Percentiles rank a stretch among this genome's conserved stretches.
Conservation (phyloP, 2,888 invertebrate species). For the Teinopalpus imperialis region DNA sequence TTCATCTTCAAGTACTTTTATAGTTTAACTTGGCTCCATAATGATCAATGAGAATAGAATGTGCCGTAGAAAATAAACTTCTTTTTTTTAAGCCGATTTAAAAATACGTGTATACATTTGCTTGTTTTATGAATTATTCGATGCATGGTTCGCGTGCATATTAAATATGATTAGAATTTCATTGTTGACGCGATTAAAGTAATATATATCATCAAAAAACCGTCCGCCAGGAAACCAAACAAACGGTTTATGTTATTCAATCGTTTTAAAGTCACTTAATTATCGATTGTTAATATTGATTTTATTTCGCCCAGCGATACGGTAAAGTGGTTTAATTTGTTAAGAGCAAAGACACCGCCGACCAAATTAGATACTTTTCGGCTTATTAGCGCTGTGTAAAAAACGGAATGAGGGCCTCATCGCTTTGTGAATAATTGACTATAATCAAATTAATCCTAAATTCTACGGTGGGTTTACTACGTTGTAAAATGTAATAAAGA, state of each 20-base stretch:
- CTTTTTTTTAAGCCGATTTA: no score
- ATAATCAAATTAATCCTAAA: constrained; percentile 82
- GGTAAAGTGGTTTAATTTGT: constrained; percentile 81
- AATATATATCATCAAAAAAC: no score
- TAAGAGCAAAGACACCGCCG: constrained; percentile 77
- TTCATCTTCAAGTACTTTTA: no score
- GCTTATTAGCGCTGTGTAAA: constrained; percentile 76
- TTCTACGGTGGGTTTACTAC: constrained; percentile 80
- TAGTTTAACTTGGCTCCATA: no score
- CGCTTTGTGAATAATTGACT: constrained; percentile 80
- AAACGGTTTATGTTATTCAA: constrained; percentile 54
- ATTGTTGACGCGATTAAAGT: no score
- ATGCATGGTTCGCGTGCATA: no score
- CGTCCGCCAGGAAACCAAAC: constrained; percentile 48
- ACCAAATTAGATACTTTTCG: constrained; percentile 77
- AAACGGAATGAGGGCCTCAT: constrained; percentile 67
- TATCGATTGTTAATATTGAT: constrained; percentile 79
- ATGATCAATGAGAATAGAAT: no score
- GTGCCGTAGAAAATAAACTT: no score
- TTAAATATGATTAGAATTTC: no score
- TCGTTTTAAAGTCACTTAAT: constrained; percentile 74
- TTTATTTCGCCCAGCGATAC: constrained; percentile 73
- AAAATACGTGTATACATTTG: no score
- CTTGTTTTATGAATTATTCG: no score
- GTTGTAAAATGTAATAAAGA: constrained; percentile 79